A percentile compares a stretch with the other conserved stretches of the same genome.
These are phyloP conservation scores for Epinephelus cyanopodus DNA, from an alignment of 2,113 vertebrate species.

Conservation along the genomic window DNA sequence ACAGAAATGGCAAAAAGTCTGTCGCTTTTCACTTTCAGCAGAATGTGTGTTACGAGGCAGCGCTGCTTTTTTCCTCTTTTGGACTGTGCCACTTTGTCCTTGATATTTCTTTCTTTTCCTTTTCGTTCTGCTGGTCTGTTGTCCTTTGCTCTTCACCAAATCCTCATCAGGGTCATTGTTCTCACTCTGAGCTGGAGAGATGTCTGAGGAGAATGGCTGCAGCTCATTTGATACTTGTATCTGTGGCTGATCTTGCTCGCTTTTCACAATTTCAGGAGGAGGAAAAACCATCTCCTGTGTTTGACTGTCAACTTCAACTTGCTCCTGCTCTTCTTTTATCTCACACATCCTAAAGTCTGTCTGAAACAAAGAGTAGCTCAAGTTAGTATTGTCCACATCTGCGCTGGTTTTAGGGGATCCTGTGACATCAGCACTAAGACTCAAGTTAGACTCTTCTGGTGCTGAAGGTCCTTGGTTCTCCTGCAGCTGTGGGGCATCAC, in stretches of 20 bases:
- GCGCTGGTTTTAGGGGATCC: slow-evolving; percentile 8
- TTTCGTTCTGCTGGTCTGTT: no score
- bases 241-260: not conserved
- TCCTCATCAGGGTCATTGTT: not conserved
- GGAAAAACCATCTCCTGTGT: not conserved
- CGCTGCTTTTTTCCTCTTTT: not conserved
- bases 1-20: slow-evolving; percentile 57
- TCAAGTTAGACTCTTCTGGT: not conserved
- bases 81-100: not conserved
- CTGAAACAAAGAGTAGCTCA: slow-evolving; percentile 20
- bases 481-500: not conserved
- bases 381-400: not conserved
- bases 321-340: slow-evolving; percentile 55
- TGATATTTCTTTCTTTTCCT: not conserved
- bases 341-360: slow-evolving; percentile 1
- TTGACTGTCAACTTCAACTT: slow-evolving; percentile 1
- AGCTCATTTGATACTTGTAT: not conserved
- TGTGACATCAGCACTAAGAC: not conserved
- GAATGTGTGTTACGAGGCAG: not conserved
- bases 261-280: slow-evolving; percentile 26
- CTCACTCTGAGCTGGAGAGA: slow-evolving; percentile 12
- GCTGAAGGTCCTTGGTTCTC: slow-evolving; percentile 19
- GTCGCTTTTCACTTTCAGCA: slow-evolving; percentile 10
- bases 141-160: no score
- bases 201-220: slow-evolving; percentile 6